Percentiles rank a stretch among this genome's conserved stretches.
Conservation (phyloP, 2,113 vertebrate species). For the Saccopteryx bilineata region DNA sequence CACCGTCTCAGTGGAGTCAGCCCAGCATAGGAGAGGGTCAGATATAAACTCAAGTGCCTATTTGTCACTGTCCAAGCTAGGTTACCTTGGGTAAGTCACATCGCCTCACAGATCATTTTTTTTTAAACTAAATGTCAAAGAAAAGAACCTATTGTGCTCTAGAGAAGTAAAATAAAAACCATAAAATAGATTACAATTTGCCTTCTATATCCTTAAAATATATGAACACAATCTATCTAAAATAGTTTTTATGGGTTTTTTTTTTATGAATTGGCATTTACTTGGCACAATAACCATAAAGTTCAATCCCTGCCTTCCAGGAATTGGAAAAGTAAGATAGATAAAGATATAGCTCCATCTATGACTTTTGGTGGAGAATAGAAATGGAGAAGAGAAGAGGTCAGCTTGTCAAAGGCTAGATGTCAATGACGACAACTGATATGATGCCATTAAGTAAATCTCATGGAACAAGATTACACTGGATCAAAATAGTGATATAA, state of each 20-base stretch:
- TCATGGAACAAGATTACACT: not conserved
- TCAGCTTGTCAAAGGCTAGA: not conserved
- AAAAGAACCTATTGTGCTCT: not conserved
- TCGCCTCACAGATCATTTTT: not conserved
- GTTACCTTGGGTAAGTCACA: not conserved
- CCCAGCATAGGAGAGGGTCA: not conserved
- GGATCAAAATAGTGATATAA: not conserved
- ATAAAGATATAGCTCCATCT: not conserved
- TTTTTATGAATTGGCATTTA: not conserved
- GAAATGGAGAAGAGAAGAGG: not conserved
- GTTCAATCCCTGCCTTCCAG: not conserved
- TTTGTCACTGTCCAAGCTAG: not conserved
- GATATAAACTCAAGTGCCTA: fast-evolving
- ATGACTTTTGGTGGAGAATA: not conserved
- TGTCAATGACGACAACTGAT: not conserved
- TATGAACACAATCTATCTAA: not conserved
- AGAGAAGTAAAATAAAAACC: slow-evolving; percentile 6
- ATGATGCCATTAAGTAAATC: not conserved
- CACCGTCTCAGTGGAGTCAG: not conserved
- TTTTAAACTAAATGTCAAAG: not conserved
- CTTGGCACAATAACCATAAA: not conserved
- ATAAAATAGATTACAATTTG: not conserved
- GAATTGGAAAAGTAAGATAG: not conserved
- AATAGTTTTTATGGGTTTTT: not conserved
- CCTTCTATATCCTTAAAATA: not conserved